These are phyloP conservation scores for Alectoris magna DNA, from an alignment of 2,797 vertebrate genomes.

Conservation along the genomic window DNA sequence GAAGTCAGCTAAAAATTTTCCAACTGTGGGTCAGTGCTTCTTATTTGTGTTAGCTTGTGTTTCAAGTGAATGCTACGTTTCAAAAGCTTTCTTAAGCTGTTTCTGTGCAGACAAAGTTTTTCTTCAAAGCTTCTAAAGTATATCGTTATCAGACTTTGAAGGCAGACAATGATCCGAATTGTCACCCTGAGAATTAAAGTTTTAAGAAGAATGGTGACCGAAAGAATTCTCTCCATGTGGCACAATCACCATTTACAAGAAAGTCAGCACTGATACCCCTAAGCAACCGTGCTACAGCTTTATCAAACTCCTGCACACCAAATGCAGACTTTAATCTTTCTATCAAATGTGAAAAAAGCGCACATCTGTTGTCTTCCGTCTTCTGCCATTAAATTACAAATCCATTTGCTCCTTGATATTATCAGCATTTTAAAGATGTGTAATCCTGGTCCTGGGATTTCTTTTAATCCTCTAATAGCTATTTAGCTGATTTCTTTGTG, in stretches of 20 bases:
- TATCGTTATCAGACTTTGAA: constrained; percentile 46
- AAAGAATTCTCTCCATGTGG: not conserved
- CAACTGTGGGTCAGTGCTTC: not conserved
- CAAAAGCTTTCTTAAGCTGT: constrained; percentile 34
- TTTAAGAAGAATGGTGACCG: constrained; percentile 44
- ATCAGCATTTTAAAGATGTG: constrained; percentile 48
- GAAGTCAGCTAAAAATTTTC: not conserved
- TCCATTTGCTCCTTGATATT: constrained; percentile 65
- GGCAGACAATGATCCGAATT: constrained; percentile 15
- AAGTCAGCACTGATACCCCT: not conserved
- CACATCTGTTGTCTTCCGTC: constrained; percentile 7
- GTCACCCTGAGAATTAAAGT: constrained; percentile 35
- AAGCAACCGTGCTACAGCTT: not conserved
- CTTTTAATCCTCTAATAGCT: constrained; percentile 68
- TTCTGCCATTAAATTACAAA: constrained; percentile 62
- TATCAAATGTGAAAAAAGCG: constrained; percentile 1
- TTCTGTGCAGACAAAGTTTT: constrained; percentile 63
- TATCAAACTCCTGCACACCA: not conserved
- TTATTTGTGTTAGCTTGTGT: not conserved
- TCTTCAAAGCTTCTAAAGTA: constrained; percentile 47
- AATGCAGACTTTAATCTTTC: constrained; percentile 52
- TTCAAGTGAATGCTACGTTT: constrained; percentile 25
- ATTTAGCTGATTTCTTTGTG: constrained; percentile 52
- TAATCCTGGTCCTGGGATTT: constrained; percentile 52
- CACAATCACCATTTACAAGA: not conserved